Evolutionary conservation across 2,113 vertebrate genomes (phyloP), one percentile per base, ranked within the genome.

Genomic region (Laticauda laticaudata): DNA sequence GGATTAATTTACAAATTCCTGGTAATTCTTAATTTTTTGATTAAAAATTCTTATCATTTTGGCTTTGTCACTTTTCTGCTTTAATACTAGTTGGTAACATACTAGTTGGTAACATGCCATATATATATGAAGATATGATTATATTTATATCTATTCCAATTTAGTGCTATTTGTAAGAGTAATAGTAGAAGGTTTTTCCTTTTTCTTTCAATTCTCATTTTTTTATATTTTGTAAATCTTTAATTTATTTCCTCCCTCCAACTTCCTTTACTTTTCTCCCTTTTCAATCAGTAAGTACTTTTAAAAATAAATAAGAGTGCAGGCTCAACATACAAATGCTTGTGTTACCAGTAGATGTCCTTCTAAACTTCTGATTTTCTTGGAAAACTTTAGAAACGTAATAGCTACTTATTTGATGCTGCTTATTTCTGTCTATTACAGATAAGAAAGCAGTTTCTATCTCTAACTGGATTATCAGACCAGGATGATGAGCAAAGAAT

Each of bases 281-380:
- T 20, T 51, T 81, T 81, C 69, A 39, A 39, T 20, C 69, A 8
- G 69, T 81, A 81, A 39, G 15, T 1, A 81, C 20, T 39, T 75
- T 75, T 8, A 39, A 81, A 81, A 39, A 51, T 20, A 11, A 55
- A 39, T 34, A 14, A 87, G 21, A 21, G 45, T 45, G 23, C 34
- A 6, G 86, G 75, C 59, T 55, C 29, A 89, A 87, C 4, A 81
- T 88, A 95, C 75, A 94, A 29, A 56, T n/a, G 48, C 1, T 91
- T 54, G 7, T 1, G 14, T 92, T 91, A 85, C 97, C 96, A 89
- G 96, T 97, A 97, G 96, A 91, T 96, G 96, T 96, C 97, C 94
- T 89, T 95, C 96, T 95, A 96, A 94, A 39, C 69, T 69, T 93
- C 94, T 93, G 29, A 21, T 91, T 95, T 96, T 97, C 92, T 24